These are phyloP conservation scores for Phoenicopterus ruber DNA, from an alignment of 2,113 vertebrate species.

Conservation along the genomic window DNA sequence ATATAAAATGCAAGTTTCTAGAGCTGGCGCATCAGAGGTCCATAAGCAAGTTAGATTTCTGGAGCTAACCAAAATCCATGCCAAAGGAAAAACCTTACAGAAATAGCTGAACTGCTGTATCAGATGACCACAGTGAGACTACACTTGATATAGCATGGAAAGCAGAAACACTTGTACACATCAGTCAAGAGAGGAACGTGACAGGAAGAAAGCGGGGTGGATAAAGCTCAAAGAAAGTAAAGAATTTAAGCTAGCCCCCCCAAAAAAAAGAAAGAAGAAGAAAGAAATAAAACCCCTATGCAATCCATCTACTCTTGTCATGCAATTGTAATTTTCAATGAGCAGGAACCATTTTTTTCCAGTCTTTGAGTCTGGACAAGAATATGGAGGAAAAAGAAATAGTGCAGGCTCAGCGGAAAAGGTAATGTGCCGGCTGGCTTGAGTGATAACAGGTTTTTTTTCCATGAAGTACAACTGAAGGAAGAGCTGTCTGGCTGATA, in stretches of 20 bases:
- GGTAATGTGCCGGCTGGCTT: background rate
- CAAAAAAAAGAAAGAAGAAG: too few relatives aligned
- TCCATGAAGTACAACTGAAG: background rate
- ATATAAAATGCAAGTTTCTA: constrained; percentile 20
- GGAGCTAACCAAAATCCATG: background rate
- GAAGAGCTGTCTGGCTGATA: background rate
- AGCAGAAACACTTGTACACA: background rate
- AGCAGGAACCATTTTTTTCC: background rate
- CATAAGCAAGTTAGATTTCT: background rate
- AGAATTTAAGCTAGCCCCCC: background rate
- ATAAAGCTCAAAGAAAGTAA: background rate
- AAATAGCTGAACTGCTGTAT: constrained; percentile 21
- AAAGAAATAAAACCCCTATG: background rate
- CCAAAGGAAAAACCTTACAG: background rate
- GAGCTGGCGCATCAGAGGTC: background rate
- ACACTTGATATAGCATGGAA: background rate
- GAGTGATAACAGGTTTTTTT: background rate
- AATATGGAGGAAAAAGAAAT: background rate
- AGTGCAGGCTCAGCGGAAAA: background rate
- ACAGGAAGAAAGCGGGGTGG: background rate
- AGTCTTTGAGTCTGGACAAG: background rate
- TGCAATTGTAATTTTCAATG: background rate
- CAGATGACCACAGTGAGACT: background rate
- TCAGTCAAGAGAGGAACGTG: constrained; percentile 23
- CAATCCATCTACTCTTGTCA: background rate